These are phyloP conservation scores for Oscheius sp. DNA, from an alignment of 2,888 invertebrate species.

Conservation along the genomic window DNA sequence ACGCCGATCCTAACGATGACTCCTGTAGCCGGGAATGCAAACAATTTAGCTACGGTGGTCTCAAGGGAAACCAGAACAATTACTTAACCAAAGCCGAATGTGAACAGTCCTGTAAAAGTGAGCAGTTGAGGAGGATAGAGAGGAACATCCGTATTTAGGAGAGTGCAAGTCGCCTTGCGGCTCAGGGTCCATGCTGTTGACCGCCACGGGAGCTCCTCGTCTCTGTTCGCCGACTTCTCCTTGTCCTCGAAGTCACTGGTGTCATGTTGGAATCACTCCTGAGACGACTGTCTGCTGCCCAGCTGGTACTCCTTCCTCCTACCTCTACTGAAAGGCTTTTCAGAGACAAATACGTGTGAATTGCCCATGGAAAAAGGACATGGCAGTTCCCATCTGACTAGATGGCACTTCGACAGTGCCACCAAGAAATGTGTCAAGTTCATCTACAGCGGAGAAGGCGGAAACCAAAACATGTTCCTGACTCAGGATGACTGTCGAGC, in stretches of 20 bases:
- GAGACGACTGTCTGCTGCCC: conserved; percentile 72
- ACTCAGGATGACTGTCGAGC: conserved; percentile 67
- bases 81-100: conserved; percentile 69
- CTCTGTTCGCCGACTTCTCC: conserved; percentile 60
- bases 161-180: conserved; percentile 70
- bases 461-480: conserved; percentile 72
- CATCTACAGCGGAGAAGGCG: conserved; percentile 70
- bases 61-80: conserved; percentile 72
- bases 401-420: conserved; percentile 59
- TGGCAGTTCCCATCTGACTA: conserved; percentile 59
- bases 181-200: conserved; percentile 63
- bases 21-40: conserved; percentile 68
- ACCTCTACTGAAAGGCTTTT: not conserved
- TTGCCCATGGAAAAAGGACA: conserved; percentile 59
- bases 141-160: conserved; percentile 34
- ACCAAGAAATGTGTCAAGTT: conserved; percentile 64
- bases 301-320: conserved; percentile 48
- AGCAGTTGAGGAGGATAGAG: not conserved
- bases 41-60: conserved; percentile 68
- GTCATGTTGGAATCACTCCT: conserved; percentile 69
- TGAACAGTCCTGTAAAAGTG: conserved; percentile 56
- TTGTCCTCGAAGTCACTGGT: conserved; percentile 64
- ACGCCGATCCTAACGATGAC: conserved; percentile 65
- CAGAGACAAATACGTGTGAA: conserved; percentile 61
- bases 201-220: conserved; percentile 58